A percentile compares a stretch with the other conserved stretches of the same genome.
Conservation (phyloP, 2,113 vertebrate genomes). For the Chrysochloris asiatica region DNA sequence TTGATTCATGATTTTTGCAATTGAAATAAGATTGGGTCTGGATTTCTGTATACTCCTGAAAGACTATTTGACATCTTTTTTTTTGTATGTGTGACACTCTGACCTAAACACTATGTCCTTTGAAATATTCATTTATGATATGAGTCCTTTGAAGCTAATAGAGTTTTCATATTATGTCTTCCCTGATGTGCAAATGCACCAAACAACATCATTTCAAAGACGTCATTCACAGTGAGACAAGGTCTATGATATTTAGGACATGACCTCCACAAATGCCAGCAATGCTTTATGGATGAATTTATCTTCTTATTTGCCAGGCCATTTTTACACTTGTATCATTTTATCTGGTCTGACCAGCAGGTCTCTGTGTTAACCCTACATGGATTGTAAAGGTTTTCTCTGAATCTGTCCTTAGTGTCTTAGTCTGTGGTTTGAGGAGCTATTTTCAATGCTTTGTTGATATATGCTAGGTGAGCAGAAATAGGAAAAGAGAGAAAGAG, state of each 20-base stretch:
- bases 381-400: not conserved
- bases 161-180: not conserved
- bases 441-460: not conserved
- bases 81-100: not conserved
- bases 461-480: not conserved
- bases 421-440: not conserved
- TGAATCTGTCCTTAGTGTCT: not conserved
- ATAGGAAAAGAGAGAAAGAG: not conserved
- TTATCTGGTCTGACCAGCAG: not conserved
- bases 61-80: not conserved
- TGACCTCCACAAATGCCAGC: conserved; percentile 3
- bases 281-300: not conserved
- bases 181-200: not conserved
- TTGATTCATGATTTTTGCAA: not conserved
- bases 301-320: not conserved
- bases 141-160: not conserved
- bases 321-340: not conserved
- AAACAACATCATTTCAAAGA: not conserved
- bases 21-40: not conserved
- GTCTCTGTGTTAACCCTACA: not conserved
- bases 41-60: not conserved
- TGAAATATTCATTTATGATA: conserved; percentile 22
- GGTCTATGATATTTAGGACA: not conserved
- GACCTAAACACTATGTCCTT: not conserved
- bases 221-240: not conserved